Percentiles rank a stretch among this genome's conserved stretches.
Evolutionary conservation across 2,888 invertebrate genomes (phyloP).

Genomic region (Nephrocerus scutellatus): DNA sequence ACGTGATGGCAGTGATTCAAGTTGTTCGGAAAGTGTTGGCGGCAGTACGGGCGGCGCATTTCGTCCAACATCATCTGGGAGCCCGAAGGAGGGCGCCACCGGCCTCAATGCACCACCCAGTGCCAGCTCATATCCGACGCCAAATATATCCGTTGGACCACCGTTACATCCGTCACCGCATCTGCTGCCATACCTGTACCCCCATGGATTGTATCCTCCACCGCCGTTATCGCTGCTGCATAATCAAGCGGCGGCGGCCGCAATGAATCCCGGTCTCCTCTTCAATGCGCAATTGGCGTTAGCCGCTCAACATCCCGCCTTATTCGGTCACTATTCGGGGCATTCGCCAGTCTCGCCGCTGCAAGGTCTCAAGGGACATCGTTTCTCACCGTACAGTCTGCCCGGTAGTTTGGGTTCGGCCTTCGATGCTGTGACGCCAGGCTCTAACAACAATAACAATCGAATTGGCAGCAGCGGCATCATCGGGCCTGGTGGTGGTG

Average conservation of each 20-base stretch:
- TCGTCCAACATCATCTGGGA: conserved; percentile 49
- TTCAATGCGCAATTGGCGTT: conserved; percentile 85
- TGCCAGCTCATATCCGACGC: conserved; percentile 73
- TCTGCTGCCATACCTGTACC: conserved; percentile 86
- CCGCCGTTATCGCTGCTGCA: conserved; percentile 61
- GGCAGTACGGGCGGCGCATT: conserved; percentile 48
- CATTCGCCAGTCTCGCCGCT: conserved; percentile 64
- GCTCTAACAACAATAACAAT: conserved; percentile 49
- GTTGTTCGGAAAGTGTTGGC: conserved; percentile 60
- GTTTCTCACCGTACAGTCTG: conserved; percentile 85
- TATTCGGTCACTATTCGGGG: conserved; percentile 63
- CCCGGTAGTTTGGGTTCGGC: conserved; percentile 74
- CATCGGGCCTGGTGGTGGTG: conserved; percentile 27
- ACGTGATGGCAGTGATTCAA: conserved; percentile 64
- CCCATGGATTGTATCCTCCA: conserved; percentile 78
- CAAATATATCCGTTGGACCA: conserved; percentile 90
- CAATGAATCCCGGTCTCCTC: conserved; percentile 68
- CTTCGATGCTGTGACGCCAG: conserved; percentile 83
- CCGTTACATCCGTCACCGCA: conserved; percentile 86
- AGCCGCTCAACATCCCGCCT: conserved; percentile 77
- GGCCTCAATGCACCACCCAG: conserved; percentile 35
- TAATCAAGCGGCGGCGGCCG: conserved; percentile 55
- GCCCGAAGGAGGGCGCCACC: conserved; percentile 50
- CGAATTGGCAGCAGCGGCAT: conserved; percentile 8
- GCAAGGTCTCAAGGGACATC: conserved; percentile 65